These are phyloP conservation scores for Ellobius talpinus DNA, from an alignment of 2,113 vertebrate genomes.

Conservation along the genomic window DNA sequence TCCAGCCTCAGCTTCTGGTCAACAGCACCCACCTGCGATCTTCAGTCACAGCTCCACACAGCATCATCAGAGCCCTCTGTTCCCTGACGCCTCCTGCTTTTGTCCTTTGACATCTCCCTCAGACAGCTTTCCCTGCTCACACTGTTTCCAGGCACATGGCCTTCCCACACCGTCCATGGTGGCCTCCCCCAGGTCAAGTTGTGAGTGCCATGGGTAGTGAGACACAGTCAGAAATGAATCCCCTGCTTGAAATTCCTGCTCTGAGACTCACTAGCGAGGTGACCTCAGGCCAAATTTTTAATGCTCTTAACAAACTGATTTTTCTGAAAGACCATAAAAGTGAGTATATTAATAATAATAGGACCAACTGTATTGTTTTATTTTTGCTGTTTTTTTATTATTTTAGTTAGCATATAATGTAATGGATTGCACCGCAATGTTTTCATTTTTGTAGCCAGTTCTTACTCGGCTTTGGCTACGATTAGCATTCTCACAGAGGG, in stretches of 20 bases:
- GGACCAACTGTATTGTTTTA: background rate
- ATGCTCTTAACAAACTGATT: background rate
- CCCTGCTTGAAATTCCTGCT: background rate
- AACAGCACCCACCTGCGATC: background rate
- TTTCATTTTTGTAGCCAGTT: background rate
- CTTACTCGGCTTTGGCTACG: background rate
- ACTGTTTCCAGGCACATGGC: background rate
- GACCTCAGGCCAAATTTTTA: background rate
- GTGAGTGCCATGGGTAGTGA: background rate
- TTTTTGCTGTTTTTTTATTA: background rate
- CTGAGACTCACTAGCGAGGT: background rate
- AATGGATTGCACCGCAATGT: no score
- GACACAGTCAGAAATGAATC: background rate
- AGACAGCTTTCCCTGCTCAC: background rate
- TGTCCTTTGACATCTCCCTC: no score
- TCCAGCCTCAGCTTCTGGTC: background rate
- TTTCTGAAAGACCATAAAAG: background rate
- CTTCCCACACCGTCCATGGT: background rate
- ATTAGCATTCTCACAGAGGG: background rate
- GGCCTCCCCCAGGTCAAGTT: background rate
- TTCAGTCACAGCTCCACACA: background rate
- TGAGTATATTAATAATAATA: background rate
- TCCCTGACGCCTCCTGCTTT: background rate
- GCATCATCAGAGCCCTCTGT: background rate
- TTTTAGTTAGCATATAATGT: background rate